These are phyloP conservation scores for Linnaemya tessellans DNA, from an alignment of 2,888 invertebrate genomes.

Conservation along the genomic window DNA sequence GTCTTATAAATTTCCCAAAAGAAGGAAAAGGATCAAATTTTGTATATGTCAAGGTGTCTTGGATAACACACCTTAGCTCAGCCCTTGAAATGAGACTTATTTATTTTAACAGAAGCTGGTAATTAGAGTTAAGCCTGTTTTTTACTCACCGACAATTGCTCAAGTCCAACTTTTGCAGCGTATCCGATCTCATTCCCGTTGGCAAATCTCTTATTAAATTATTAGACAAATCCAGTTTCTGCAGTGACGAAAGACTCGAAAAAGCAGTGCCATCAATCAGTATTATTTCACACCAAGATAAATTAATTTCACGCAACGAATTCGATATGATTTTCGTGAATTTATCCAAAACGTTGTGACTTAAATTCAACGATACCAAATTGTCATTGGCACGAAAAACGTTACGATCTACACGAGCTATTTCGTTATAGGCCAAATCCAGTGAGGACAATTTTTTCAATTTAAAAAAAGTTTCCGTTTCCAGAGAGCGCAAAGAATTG, in stretches of 20 bases:
- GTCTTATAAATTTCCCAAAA: too few species aligned
- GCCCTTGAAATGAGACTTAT: too few species aligned
- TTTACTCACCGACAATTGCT: constrained; percentile 81
- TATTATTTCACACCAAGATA: constrained; percentile 88
- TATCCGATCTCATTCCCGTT: constrained; percentile 85
- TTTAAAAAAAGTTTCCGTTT: constrained; percentile 86
- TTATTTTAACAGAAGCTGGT: too few species aligned
- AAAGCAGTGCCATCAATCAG: constrained; percentile 85
- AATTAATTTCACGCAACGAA: constrained; percentile 85
- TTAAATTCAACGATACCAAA: constrained; percentile 86
- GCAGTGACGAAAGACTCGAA: constrained; percentile 85
- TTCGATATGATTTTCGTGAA: constrained; percentile 85
- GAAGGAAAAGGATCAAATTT: too few species aligned
- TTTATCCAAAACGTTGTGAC: constrained; percentile 86
- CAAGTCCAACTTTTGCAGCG: constrained; percentile 85
- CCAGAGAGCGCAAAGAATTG: constrained; percentile 87
- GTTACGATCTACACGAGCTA: constrained; percentile 85
- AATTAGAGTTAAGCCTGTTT: not conserved
- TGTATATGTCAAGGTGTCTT: too few species aligned
- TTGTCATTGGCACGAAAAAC: constrained; percentile 86
- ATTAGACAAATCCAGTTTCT: constrained; percentile 86
- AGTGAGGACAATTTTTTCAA: constrained; percentile 85
- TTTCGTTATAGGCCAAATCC: constrained; percentile 89
- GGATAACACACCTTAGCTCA: too few species aligned
- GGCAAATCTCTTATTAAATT: constrained; percentile 88